phyloP scores from a whole-genome alignment of 53 echinoderm and acorn worm genomes.

The Crossaster papposus region DNA sequence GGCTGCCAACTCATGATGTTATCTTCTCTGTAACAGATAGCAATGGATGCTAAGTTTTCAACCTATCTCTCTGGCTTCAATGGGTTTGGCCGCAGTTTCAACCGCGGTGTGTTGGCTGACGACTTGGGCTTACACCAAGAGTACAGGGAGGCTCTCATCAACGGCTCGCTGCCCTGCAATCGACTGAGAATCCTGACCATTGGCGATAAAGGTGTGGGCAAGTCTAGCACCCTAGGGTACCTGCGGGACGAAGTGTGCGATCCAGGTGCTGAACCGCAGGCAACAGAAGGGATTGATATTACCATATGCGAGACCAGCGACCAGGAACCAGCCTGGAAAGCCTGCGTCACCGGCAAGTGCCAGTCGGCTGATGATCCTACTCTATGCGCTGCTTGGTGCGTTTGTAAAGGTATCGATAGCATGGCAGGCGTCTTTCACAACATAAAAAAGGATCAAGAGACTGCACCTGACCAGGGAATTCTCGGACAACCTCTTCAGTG shows the following conservation, averaged over 20 bases:
- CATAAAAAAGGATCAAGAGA: neutral
- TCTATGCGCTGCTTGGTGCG: conserved; percentile 43
- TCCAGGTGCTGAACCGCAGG: conserved; percentile 14
- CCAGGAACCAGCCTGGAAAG: conserved; percentile 8
- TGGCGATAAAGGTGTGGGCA: conserved; percentile 23
- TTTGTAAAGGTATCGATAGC: conserved; percentile 20
- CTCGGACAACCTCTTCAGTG: neutral
- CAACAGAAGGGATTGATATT: conserved; percentile 59
- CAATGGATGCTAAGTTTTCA: neutral
- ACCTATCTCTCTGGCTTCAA: neutral
- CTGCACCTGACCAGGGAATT: neutral
- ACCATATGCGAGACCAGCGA: conserved; percentile 49
- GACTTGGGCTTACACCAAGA: neutral
- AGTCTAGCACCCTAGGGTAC: conserved; percentile 20
- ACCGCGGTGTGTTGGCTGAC: neutral
- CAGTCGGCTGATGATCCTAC: conserved; percentile 38
- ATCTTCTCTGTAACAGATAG: too few species aligned
- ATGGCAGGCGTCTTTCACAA: conserved; percentile 21
- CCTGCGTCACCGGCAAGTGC: neutral
- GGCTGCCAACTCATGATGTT: too few species aligned
- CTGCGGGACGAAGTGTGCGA: conserved; percentile 42
- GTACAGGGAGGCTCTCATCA: neutral
- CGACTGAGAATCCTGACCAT: neutral
- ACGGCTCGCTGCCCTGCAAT: conserved; percentile 12
- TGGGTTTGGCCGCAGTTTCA: neutral